Evolutionary conservation across 2,797 vertebrate genomes (phyloP).

Genomic region (Anguilla marmorata): DNA sequence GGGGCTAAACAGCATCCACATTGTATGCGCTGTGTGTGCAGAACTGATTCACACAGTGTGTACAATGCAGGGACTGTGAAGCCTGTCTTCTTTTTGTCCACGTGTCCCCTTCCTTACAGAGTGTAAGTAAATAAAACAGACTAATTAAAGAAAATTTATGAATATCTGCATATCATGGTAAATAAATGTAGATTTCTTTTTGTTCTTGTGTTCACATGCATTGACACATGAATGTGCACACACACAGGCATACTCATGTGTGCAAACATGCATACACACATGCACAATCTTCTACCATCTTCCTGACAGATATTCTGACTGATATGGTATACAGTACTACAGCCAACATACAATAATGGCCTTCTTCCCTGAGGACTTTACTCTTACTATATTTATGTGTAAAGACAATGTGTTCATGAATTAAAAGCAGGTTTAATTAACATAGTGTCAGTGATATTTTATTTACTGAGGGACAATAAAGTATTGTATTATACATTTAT

Average conservation of each 20-base stretch:
- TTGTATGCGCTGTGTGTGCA: slow-evolving; percentile 94
- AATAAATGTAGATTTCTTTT: background rate
- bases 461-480: too few species aligned
- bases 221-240: background rate
- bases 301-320: background rate
- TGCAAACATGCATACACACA: too few species aligned
- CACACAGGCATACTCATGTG: background rate
- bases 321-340: too few species aligned
- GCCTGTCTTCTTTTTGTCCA: slow-evolving; percentile 52
- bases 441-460: too few species aligned
- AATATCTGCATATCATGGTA: background rate
- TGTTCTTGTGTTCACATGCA: background rate
- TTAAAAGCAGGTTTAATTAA: background rate
- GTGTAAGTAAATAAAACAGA: background rate
- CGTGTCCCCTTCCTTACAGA: background rate
- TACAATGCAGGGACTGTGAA: slow-evolving; percentile 90
- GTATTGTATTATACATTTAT: too few species aligned
- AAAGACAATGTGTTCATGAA: background rate
- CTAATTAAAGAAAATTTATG: background rate
- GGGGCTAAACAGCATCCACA: slow-evolving; percentile 84
- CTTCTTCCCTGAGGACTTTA: background rate
- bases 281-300: background rate
- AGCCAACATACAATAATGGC: background rate
- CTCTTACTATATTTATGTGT: background rate
- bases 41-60: slow-evolving; percentile 87